phyloP scores from a whole-genome alignment of 1,140 invertebrate genomes.

The Meloidogyne chitwoodi region DNA sequence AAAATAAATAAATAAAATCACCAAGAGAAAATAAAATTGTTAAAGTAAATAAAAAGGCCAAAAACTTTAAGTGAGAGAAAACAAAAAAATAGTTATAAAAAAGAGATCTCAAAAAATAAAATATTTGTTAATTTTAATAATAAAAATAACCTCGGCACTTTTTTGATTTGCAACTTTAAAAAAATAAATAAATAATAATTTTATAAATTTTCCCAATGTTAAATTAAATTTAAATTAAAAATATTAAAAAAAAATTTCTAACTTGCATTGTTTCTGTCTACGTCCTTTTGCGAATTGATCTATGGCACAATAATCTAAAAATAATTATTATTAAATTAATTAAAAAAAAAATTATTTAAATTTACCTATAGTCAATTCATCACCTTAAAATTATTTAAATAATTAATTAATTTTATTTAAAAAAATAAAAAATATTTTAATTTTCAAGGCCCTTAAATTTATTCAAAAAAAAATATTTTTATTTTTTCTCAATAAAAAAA shows the following conservation, averaged over 20 bases:
- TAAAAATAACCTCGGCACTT: constrained; percentile 23
- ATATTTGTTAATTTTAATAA: constrained; percentile 7
- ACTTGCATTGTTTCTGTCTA: constrained; percentile 19
- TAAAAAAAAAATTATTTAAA: neutral
- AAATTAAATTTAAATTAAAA: too few species aligned
- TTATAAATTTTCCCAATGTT: too few species aligned
- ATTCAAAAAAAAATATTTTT: too few species aligned
- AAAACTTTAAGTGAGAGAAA: neutral
- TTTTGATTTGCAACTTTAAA: constrained; percentile 16
- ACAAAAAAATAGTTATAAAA: neutral
- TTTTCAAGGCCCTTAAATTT: too few species aligned
- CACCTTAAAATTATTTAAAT: constrained; percentile 16
- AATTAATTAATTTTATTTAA: neutral
- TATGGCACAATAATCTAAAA: constrained; percentile 18
- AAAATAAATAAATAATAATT: constrained; percentile 4
- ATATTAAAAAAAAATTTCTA: constrained; percentile 2
- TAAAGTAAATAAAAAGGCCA: neutral
- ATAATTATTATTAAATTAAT: neutral
- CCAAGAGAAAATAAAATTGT: too few species aligned
- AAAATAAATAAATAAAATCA: too few species aligned
- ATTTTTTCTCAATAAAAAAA: too few species aligned
- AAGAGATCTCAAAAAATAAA: neutral
- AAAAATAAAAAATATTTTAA: neutral
- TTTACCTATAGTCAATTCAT: constrained; percentile 28
- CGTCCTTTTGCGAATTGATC: constrained; percentile 20